These are phyloP conservation scores for Pithys albifrons DNA, from an alignment of 2,113 vertebrate species.

Conservation along the genomic window DNA sequence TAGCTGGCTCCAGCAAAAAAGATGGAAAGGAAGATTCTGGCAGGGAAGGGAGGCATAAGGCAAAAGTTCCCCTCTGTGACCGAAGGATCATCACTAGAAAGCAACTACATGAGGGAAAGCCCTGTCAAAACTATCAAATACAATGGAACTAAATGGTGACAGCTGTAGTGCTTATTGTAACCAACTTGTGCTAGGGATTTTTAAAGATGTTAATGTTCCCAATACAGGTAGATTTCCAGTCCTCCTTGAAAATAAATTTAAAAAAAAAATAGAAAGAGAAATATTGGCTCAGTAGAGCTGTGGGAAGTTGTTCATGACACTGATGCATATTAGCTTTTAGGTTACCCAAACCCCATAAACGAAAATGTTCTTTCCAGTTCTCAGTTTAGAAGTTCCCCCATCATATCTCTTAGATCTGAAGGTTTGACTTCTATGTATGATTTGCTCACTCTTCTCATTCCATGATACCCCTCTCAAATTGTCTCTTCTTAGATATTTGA, in stretches of 20 bases:
- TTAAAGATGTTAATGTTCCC: background rate
- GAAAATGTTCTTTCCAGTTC: background rate
- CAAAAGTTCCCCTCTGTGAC: background rate
- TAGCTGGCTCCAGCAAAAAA: background rate
- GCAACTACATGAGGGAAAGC: background rate
- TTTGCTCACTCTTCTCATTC: background rate
- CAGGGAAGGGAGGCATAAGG: background rate
- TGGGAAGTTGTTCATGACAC: background rate
- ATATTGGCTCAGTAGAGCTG: background rate
- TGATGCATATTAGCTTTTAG: background rate
- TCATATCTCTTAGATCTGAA: background rate
- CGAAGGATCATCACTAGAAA: background rate
- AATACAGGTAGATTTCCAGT: background rate
- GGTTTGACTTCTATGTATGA: background rate
- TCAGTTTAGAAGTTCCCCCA: background rate
- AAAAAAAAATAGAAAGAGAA: rapidly evolving
- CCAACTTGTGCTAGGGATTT: background rate
- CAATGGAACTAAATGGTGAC: background rate
- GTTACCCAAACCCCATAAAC: rapidly evolving
- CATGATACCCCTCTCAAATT: background rate
- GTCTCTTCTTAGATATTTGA: background rate
- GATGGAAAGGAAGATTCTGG: background rate
- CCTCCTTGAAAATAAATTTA: background rate
- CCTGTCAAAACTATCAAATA: background rate
- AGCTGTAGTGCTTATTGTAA: background rate